phyloP scores from a whole-genome alignment of 2,888 invertebrate genomes.

The Beris morrisii region DNA sequence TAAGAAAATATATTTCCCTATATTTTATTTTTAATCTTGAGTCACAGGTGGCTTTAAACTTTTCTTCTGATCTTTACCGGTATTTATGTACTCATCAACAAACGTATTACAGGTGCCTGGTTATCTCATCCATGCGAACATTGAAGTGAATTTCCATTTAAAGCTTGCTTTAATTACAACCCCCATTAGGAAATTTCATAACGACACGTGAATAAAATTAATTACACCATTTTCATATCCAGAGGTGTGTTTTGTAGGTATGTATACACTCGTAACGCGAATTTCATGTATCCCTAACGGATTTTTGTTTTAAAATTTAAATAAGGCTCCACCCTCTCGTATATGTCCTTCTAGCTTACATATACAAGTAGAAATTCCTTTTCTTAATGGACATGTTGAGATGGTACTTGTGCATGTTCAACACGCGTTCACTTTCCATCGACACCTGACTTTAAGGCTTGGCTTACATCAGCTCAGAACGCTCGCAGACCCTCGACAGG shows the following conservation, averaged over 20 bases:
- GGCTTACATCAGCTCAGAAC: background rate
- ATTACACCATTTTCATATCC: slow-evolving; percentile 10
- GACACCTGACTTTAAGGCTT: slow-evolving; percentile 17
- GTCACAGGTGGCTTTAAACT: too few relatives aligned
- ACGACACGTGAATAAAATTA: slow-evolving; percentile 29
- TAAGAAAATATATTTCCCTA: too few relatives aligned
- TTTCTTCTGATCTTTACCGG: too few relatives aligned
- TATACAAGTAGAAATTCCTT: background rate
- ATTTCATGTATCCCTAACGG: background rate
- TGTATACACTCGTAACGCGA: background rate
- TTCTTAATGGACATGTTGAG: background rate
- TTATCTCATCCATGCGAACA: too few relatives aligned
- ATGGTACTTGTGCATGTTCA: slow-evolving; percentile 13
- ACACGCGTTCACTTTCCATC: slow-evolving; percentile 16
- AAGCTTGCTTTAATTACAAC: slow-evolving; percentile 19
- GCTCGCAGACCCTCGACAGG: background rate
- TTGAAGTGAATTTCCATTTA: slow-evolving; percentile 12
- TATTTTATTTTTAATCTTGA: too few relatives aligned
- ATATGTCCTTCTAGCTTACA: background rate
- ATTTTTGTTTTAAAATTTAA: background rate
- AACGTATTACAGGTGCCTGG: too few relatives aligned
- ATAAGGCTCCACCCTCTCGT: background rate
- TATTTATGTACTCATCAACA: too few relatives aligned
- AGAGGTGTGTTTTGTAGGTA: background rate
- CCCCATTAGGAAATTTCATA: slow-evolving; percentile 29